A percentile compares a stretch with the other conserved stretches of the same genome.
Evolutionary conservation across 2,797 vertebrate species (phyloP).

Genomic region (Ptychobarbus kaznakovi): DNA sequence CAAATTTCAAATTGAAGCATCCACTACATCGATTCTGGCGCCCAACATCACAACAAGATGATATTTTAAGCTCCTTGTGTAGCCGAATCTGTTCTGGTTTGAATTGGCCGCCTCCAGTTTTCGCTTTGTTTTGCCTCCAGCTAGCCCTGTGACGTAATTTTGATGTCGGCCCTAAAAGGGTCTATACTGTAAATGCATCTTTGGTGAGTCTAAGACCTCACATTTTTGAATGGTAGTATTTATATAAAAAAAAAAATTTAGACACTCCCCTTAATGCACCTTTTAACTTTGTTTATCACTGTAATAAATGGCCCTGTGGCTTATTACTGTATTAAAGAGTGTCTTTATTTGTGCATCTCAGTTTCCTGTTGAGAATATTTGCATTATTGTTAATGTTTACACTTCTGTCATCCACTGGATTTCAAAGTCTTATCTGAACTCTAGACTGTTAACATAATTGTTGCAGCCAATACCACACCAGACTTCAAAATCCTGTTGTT

Average conservation of each 20-base stretch:
- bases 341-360: background rate
- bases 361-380: conserved; percentile 12
- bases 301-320: background rate
- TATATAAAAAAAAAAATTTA: background rate
- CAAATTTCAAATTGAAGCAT: too few species aligned
- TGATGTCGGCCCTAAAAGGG: too few species aligned
- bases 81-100: too few species aligned
- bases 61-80: too few species aligned
- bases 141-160: too few species aligned
- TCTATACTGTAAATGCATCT: background rate
- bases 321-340: background rate
- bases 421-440: background rate
- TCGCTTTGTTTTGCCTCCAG: too few species aligned
- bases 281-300: background rate
- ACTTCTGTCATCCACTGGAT: conserved; percentile 8
- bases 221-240: too few species aligned
- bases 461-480: background rate
- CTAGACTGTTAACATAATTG: background rate
- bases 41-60: too few species aligned
- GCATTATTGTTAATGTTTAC: conserved; percentile 21
- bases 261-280: background rate
- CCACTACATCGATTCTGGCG: too few species aligned
- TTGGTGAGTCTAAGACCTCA: background rate
- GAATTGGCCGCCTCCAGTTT: too few species aligned
- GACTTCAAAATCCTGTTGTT: background rate